These are phyloP conservation scores for Grammomys surdaster DNA, from an alignment of 2,113 vertebrate species.

Conservation along the genomic window DNA sequence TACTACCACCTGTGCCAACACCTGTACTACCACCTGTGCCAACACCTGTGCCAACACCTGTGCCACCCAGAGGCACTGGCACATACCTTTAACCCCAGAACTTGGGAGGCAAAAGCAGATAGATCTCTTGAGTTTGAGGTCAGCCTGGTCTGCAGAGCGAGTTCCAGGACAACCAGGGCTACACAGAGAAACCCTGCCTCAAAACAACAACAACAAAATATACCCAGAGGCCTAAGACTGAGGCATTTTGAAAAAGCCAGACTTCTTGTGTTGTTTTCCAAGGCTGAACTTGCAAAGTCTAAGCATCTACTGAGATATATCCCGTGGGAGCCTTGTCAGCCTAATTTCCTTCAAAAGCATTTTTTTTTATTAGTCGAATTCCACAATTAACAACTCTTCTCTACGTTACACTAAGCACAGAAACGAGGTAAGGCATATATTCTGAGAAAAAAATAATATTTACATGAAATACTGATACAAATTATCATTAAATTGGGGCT, in stretches of 20 bases:
- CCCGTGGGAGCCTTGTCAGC: neutral
- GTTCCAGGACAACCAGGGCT: neutral
- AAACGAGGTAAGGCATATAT: neutral
- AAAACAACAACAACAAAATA: neutral
- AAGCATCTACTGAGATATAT: constrained; percentile 2
- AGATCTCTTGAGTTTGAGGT: neutral
- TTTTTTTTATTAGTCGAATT: constrained; percentile 38
- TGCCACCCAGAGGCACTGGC: too few species aligned
- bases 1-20: too few species aligned
- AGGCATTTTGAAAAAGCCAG: constrained; percentile 23
- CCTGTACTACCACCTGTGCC: too few species aligned
- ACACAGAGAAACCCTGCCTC: neutral
- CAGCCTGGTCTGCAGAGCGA: neutral
- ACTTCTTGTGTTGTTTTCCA: neutral
- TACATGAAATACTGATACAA: constrained; percentile 63
- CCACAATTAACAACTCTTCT: neutral
- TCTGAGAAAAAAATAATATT: constrained; percentile 23
- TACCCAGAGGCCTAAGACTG: neutral
- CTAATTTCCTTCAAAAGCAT: constrained; percentile 13
- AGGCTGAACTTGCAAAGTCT: neutral
- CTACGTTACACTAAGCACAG: constrained; percentile 51
- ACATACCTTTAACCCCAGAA: neutral
- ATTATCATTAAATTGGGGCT: constrained; percentile 54
- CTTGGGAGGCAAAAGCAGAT: neutral
- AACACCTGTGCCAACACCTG: too few species aligned